phyloP scores from a whole-genome alignment of 2,888 invertebrate genomes.

The Acrocera orbiculus region DNA sequence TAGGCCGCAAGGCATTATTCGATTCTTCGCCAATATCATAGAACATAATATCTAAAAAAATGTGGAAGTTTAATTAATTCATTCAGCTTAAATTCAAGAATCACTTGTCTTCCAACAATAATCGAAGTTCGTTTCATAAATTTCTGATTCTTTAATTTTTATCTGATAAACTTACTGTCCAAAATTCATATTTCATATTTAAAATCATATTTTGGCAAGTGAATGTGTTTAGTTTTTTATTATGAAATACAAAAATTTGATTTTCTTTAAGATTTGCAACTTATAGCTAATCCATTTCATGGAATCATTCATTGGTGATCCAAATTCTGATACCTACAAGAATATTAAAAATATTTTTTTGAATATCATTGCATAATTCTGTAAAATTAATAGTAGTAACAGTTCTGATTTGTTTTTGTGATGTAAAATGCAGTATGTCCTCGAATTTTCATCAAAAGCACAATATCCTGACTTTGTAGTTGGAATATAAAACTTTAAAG shows the following conservation, averaged over 20 bases:
- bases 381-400: conserved; percentile 19
- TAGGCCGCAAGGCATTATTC: no score
- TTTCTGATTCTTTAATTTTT: conserved; percentile 18
- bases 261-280: conserved; percentile 14
- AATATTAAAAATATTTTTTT: conserved; percentile 14
- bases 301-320: conserved; percentile 19
- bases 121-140: conserved; percentile 19
- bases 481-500: conserved; percentile 4
- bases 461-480: conserved; percentile 4
- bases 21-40: no score
- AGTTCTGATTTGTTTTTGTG: conserved; percentile 12
- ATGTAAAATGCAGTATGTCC: conserved; percentile 19
- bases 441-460: conserved; percentile 15
- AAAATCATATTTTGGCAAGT: conserved; percentile 26
- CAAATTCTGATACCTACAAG: conserved; percentile 21
- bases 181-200: conserved; percentile 22
- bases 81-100: conserved; percentile 22
- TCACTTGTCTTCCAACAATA: conserved; percentile 21
- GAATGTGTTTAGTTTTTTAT: conserved; percentile 14
- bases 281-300: conserved; percentile 20
- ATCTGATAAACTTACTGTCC: conserved; percentile 13
- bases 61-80: conserved; percentile 19
- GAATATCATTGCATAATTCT: conserved; percentile 20
- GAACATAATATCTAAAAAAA: conserved; percentile 22
- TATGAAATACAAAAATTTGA: conserved; percentile 17